A percentile compares a stretch with the other conserved stretches of the same genome.
Conservation (phyloP, 2,113 vertebrate genomes). For the Cariama cristata region DNA sequence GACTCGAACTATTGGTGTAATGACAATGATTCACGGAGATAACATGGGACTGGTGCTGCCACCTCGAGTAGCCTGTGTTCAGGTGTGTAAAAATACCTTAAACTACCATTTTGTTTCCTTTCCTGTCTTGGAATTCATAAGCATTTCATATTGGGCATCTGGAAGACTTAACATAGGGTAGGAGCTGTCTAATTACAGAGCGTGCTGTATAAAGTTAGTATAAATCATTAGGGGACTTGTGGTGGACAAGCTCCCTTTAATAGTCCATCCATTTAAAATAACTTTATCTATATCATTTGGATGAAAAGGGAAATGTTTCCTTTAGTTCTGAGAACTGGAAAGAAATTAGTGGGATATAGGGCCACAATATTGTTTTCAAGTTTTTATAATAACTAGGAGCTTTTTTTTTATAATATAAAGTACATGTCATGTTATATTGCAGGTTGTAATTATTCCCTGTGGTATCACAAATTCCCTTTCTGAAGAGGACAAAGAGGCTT, state of each 20-base stretch:
- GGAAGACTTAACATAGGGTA: background rate
- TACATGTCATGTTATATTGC: background rate
- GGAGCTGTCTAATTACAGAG: background rate
- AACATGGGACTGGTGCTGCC: slow-evolving; percentile 95
- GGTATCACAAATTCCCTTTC: slow-evolving; percentile 91
- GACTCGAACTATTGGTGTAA: slow-evolving; percentile 95
- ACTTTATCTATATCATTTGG: background rate
- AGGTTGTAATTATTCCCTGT: slow-evolving; percentile 96
- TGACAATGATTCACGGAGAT: slow-evolving; percentile 98
- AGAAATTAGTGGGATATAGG: background rate
- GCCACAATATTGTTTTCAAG: background rate
- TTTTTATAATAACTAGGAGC: background rate
- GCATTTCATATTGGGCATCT: rapidly evolving
- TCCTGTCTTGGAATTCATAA: background rate
- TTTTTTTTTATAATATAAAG: background rate
- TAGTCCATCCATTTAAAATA: background rate
- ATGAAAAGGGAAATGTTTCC: background rate
- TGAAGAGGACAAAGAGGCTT: slow-evolving; percentile 86
- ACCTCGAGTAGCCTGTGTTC: slow-evolving; percentile 91
- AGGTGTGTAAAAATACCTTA: slow-evolving; percentile 77
- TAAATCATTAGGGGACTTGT: background rate
- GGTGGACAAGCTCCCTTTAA: background rate
- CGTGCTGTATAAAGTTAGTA: background rate
- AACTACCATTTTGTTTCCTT: background rate
- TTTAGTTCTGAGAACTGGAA: background rate